phyloP scores from a whole-genome alignment of 2,888 invertebrate species.

The Iselma pallidipennis region DNA sequence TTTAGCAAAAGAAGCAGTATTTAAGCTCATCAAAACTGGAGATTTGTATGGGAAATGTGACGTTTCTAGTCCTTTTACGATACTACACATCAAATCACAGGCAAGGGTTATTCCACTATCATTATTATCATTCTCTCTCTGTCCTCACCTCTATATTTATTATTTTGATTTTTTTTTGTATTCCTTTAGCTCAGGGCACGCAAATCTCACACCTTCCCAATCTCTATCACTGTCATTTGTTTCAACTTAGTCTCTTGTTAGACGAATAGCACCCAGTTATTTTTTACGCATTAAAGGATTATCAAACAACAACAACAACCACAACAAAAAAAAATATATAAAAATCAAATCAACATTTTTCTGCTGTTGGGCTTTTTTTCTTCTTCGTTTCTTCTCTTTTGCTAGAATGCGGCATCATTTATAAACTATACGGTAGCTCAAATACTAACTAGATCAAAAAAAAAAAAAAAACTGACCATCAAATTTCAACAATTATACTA shows the following conservation, averaged over 20 bases:
- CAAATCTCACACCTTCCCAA: slow-evolving; percentile 41
- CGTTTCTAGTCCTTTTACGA: too few relatives aligned
- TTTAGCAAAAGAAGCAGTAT: too few relatives aligned
- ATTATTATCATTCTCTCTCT: neutral
- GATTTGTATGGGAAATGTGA: too few relatives aligned
- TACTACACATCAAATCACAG: too few relatives aligned
- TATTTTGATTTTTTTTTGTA: neutral
- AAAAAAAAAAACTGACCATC: neutral
- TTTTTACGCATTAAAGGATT: slow-evolving; percentile 36
- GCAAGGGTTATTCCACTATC: too few relatives aligned
- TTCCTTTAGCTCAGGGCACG: slow-evolving; percentile 18
- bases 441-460: neutral
- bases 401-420: too few relatives aligned
- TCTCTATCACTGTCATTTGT: slow-evolving; percentile 47
- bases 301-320: slow-evolving; percentile 13
- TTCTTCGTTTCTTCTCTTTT: too few relatives aligned
- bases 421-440: neutral
- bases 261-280: slow-evolving; percentile 30
- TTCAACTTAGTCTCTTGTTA: slow-evolving; percentile 46
- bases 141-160: too few relatives aligned
- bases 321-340: too few relatives aligned
- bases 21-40: too few relatives aligned
- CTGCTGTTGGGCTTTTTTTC: too few relatives aligned
- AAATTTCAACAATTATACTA: neutral
- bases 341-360: too few relatives aligned